phyloP scores from a whole-genome alignment of 2,888 invertebrate species.

The Papilio elwesi region DNA sequence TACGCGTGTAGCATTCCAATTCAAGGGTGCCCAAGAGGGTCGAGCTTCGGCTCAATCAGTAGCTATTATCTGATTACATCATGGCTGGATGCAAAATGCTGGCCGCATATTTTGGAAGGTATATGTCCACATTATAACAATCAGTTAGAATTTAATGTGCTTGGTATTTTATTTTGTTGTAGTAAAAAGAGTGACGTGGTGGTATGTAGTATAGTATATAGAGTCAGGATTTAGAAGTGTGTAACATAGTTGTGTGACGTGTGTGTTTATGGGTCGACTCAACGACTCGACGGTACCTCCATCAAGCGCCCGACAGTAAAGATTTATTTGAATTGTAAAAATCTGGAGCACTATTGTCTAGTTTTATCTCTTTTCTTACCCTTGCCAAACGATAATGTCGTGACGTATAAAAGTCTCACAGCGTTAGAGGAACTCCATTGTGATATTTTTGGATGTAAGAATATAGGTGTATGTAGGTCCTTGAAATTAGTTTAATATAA shows the following conservation, averaged over 20 bases:
- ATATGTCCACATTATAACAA: too few relatives aligned
- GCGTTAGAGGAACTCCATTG: neutral
- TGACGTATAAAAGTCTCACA: neutral
- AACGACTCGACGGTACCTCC: neutral
- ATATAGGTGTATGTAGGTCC: neutral
- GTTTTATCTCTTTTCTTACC: constrained; percentile 6
- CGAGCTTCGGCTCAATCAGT: too few relatives aligned
- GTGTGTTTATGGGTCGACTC: neutral
- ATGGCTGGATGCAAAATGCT: too few relatives aligned
- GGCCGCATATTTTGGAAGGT: too few relatives aligned
- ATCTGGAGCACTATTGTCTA: constrained; percentile 12
- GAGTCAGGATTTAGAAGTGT: neutral
- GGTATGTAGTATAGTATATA: too few relatives aligned
- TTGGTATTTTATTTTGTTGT: too few relatives aligned
- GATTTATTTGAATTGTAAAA: constrained; percentile 23
- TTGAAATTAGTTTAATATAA: too few relatives aligned
- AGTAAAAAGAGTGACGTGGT: too few relatives aligned
- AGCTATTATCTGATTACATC: too few relatives aligned
- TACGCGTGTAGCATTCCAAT: too few relatives aligned
- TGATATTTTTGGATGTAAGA: neutral
- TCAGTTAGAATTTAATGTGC: too few relatives aligned
- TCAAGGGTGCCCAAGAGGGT: too few relatives aligned
- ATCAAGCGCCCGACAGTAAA: constrained; percentile 17
- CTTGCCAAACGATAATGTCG: constrained; percentile 15
- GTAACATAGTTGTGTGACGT: neutral